These are phyloP conservation scores for Liparis tanakae DNA, from an alignment of 2,797 vertebrate species.

Conservation along the genomic window DNA sequence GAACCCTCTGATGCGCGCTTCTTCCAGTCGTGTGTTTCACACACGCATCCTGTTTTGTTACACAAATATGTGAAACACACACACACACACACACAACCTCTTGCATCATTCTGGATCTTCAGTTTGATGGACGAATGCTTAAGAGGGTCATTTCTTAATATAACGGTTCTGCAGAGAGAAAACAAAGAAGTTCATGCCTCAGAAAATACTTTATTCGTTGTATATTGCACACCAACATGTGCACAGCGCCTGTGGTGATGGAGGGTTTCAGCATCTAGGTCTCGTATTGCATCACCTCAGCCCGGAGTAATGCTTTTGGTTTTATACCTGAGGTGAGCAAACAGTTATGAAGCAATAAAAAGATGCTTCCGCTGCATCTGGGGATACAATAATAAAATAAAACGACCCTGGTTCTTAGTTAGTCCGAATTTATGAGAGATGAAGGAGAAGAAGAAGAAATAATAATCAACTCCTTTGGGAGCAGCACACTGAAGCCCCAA, in stretches of 20 bases:
- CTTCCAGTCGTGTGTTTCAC: conserved; percentile 12
- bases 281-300: background rate
- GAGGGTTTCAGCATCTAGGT: background rate
- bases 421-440: conserved; percentile 7
- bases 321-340: conserved; percentile 5
- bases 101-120: too few relatives aligned
- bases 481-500: background rate
- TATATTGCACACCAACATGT: background rate
- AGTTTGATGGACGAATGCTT: too few relatives aligned
- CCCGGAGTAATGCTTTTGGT: background rate
- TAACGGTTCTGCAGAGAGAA: conserved; percentile 15
- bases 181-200: conserved; percentile 10
- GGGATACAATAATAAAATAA: too few relatives aligned
- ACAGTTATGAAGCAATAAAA: background rate
- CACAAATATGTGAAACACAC: background rate
- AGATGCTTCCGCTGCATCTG: background rate
- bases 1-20: background rate
- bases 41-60: conserved; percentile 1
- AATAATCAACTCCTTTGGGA: conserved; percentile 17
- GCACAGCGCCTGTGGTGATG: conserved; percentile 9
- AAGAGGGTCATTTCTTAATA: too few relatives aligned
- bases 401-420: background rate
- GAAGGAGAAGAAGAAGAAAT: conserved; percentile 12
- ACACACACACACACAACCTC: too few relatives aligned
- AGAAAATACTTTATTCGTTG: background rate